phyloP scores from a whole-genome alignment of 2,113 vertebrate genomes.

The Chionis minor region DNA sequence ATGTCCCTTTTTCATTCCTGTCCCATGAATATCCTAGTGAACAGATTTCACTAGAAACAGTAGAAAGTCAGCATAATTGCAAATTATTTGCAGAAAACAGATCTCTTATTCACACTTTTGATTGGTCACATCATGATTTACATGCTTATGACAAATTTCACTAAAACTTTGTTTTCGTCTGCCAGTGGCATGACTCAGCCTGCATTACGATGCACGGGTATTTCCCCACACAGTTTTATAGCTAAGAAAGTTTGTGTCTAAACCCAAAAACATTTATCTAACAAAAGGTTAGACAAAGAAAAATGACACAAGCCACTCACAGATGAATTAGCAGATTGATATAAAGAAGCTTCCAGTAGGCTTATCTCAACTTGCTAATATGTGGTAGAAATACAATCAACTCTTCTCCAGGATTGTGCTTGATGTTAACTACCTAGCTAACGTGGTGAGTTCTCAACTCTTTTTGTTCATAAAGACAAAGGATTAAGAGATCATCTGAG shows the following conservation, averaged over 20 bases:
- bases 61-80: not conserved
- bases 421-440: not conserved
- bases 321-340: not conserved
- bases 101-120: not conserved
- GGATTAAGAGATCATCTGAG: not conserved
- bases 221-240: not conserved
- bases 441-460: not conserved
- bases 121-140: not conserved
- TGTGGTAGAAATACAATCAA: not conserved
- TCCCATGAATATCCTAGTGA: not conserved
- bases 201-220: not conserved
- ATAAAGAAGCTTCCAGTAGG: not conserved
- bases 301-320: not conserved
- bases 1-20: not conserved
- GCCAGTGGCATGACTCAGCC: not conserved
- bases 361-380: not conserved
- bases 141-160: not conserved
- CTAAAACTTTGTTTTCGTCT: not conserved
- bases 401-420: not conserved
- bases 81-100: not conserved
- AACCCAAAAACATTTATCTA: not conserved
- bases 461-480: not conserved
- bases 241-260: not conserved
- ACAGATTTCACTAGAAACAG: not conserved
- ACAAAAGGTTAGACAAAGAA: not conserved